Evolutionary conservation across 2,113 vertebrate genomes (phyloP), one percentile per base, ranked within the genome.

Genomic region (Indri indri): DNA sequence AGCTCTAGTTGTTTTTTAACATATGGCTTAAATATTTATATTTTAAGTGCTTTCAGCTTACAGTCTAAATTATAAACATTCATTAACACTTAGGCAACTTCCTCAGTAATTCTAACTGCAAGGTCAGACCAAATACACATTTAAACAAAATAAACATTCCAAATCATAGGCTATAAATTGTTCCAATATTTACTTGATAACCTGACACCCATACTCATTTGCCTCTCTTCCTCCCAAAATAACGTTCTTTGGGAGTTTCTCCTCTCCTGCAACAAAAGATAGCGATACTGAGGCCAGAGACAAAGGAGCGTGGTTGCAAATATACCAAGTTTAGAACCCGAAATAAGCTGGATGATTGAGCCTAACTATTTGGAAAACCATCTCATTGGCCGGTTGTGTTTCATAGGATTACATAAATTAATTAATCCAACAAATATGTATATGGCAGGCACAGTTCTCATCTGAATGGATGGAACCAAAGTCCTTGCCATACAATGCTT

Each of bases 21-120:
- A 94, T 57, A 76, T 65, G 97, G 91, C 91, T 90, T 87, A 84
- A 97, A 98, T 95, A 98, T 96, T 98, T 97, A 93, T 95, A 95
- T 95, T 97, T 94, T 96, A 96, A 97, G 94, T 97, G 96, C 90
- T 96, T 96, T 96, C 94, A 93, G 77, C 87, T 90, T 92, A 92
- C 37, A 87, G 66, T 90, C 79, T 71, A 34, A 34, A 27, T 73
- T 81, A 32, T 70, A 90, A 92, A 92, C 84, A 20, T 88, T 96
- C 74, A 90, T 87, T 91, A 98, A 86, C 71, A 97, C 83, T 84
- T 94, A 97, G 90, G 95, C 91, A 80, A 83, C 93, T 94, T 98
- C 91, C 70, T 94, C 88, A 94, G 85, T 47, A 97, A 95, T 91
- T 95, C 54, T 70, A 97, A 79, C 81, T 93, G 30, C 80, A 97